Percentiles rank a stretch among this genome's conserved stretches.
These are phyloP conservation scores for Romanogobio albipinnatus DNA, from an alignment of 2,113 vertebrate species.

Conservation along the genomic window DNA sequence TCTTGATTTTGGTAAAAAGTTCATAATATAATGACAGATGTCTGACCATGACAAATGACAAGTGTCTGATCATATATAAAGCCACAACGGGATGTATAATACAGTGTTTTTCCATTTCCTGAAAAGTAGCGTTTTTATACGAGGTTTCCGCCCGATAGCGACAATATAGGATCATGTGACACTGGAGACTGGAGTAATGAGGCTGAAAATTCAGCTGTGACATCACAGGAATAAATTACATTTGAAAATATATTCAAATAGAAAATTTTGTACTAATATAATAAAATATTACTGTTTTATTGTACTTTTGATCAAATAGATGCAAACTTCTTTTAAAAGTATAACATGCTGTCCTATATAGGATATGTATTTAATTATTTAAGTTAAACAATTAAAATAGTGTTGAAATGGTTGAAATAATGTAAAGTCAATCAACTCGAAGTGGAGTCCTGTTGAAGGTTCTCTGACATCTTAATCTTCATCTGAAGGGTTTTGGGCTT, in stretches of 20 bases:
- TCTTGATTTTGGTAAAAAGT: too few relatives aligned
- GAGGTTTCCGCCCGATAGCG: too few relatives aligned
- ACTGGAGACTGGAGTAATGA: not conserved
- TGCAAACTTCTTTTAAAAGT: too few relatives aligned
- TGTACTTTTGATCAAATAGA: too few relatives aligned
- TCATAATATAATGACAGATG: too few relatives aligned
- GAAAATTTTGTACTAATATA: not conserved
- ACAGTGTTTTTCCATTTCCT: too few relatives aligned
- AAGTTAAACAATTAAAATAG: not conserved
- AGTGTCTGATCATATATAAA: too few relatives aligned
- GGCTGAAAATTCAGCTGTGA: not conserved
- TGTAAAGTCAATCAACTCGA: not conserved
- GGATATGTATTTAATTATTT: too few relatives aligned
- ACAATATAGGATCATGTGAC: not conserved
- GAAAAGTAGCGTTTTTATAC: too few relatives aligned
- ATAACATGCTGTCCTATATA: too few relatives aligned
- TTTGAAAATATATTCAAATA: not conserved
- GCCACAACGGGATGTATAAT: fast-evolving
- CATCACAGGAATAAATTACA: not conserved
- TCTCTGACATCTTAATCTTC: not conserved
- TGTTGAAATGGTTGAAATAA: not conserved
- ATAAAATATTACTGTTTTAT: too few relatives aligned
- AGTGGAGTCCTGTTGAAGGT: not conserved
- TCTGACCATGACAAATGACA: too few relatives aligned
- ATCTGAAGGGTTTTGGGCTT: not conserved